Evolutionary conservation across 1,140 invertebrate species (phyloP).

Genomic region (Trissolcus basalis): DNA sequence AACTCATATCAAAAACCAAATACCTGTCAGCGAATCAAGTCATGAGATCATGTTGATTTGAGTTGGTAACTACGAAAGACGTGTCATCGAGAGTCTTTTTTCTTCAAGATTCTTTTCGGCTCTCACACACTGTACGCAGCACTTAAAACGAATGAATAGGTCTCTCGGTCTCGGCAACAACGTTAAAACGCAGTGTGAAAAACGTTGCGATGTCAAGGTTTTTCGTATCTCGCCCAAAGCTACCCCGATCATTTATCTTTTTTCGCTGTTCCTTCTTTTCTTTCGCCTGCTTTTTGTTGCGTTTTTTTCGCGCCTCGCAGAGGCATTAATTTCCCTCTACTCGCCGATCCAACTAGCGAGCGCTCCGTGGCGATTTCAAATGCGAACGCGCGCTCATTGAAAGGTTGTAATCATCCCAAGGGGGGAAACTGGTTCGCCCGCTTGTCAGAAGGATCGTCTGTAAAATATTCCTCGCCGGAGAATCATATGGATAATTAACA

Average conservation of each 20-base stretch:
- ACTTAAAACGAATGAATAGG: constrained; percentile 58
- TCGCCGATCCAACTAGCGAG: constrained; percentile 36
- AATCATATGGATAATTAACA: constrained; percentile 54
- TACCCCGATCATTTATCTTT: constrained; percentile 51
- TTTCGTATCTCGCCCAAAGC: constrained; percentile 43
- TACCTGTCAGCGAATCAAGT: no score
- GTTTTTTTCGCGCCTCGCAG: constrained; percentile 35
- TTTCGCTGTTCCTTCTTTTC: constrained; percentile 22
- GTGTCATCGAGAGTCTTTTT: constrained; percentile 39
- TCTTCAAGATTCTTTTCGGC: constrained; percentile 33
- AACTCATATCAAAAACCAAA: no score
- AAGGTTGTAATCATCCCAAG: constrained; percentile 51
- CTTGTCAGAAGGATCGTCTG: constrained; percentile 37
- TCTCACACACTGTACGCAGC: constrained; percentile 10
- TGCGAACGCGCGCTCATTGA: constrained; percentile 43
- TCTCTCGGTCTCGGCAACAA: constrained; percentile 52
- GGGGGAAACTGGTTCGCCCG: constrained; percentile 36
- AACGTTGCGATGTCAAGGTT: constrained; percentile 54
- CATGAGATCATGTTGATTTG: neutral
- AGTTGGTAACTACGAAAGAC: constrained; percentile 10
- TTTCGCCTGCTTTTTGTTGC: constrained; percentile 14
- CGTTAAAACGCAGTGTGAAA: constrained; percentile 52
- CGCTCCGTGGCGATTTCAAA: constrained; percentile 11
- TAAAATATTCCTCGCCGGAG: constrained; percentile 31
- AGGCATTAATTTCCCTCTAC: constrained; percentile 51